Evolutionary conservation across 2,888 invertebrate species (phyloP).

Genomic region (Pseudococcus longispinus): DNA sequence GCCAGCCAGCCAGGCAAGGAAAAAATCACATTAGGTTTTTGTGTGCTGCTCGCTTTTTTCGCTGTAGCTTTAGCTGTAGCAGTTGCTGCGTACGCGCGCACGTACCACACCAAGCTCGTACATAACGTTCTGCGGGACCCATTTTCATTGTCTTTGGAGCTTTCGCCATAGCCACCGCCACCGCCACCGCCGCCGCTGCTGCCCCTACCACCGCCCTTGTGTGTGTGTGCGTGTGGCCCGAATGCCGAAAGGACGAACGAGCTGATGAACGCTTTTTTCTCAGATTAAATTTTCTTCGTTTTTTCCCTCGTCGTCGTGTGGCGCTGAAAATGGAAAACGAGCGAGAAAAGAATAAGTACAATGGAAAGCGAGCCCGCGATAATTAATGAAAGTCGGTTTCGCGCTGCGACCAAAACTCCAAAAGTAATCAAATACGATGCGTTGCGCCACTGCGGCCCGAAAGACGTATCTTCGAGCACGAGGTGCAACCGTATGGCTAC

Average conservation of each 20-base stretch:
- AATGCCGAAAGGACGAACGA: not conserved
- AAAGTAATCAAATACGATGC: too few species aligned
- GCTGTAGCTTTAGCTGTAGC: not conserved
- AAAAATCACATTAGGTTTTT: conserved; percentile 32
- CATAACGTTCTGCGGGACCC: not conserved
- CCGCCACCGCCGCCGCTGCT: too few species aligned
- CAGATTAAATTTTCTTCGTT: conserved; percentile 4
- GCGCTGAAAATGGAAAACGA: not conserved
- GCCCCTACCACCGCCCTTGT: too few species aligned
- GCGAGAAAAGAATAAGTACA: not conserved
- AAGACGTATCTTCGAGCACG: too few species aligned
- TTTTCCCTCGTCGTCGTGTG: not conserved
- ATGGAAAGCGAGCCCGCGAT: not conserved
- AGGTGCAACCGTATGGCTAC: too few species aligned
- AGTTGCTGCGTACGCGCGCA: not conserved
- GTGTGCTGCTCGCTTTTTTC: not conserved
- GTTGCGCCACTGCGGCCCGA: too few species aligned
- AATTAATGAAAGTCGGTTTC: not conserved
- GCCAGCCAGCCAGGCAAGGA: not conserved
- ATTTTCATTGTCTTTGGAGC: conserved; percentile 19
- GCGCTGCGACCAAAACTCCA: not conserved
- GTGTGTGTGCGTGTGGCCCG: not conserved
- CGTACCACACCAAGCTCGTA: not conserved
- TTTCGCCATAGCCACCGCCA: too few species aligned
- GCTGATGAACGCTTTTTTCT: not conserved